These are phyloP conservation scores for Oxystoma pomonae DNA, from an alignment of 2,888 invertebrate genomes.

Conservation along the genomic window DNA sequence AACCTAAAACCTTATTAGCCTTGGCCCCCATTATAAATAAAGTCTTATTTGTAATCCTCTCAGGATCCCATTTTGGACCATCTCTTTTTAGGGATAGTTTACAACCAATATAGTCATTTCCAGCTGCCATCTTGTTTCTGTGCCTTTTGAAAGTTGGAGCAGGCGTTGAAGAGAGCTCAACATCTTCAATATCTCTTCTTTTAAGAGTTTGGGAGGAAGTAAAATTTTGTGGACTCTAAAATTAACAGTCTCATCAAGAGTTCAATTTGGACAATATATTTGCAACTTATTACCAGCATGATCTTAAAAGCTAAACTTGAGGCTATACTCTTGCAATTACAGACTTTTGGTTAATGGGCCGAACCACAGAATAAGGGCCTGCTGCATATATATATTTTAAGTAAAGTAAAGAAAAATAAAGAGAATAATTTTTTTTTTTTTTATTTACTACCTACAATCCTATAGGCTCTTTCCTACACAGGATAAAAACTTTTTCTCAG, in stretches of 20 bases:
- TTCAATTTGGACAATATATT: too few relatives aligned
- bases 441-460: too few relatives aligned
- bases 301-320: too few relatives aligned
- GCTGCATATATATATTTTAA: too few relatives aligned
- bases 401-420: too few relatives aligned
- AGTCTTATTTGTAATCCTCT: slow-evolving; percentile 65
- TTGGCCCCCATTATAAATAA: slow-evolving; percentile 77
- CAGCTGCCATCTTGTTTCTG: slow-evolving; percentile 34
- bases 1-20: slow-evolving; percentile 61
- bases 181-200: slow-evolving; percentile 65
- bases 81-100: slow-evolving; percentile 51
- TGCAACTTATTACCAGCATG: too few relatives aligned
- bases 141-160: slow-evolving; percentile 38
- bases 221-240: slow-evolving; percentile 48
- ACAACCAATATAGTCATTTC: slow-evolving; percentile 46
- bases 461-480: too few relatives aligned
- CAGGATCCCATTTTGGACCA: slow-evolving; percentile 71
- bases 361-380: too few relatives aligned
- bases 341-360: too few relatives aligned
- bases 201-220: slow-evolving; percentile 47
- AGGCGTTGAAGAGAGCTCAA: slow-evolving; percentile 46
- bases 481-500: too few relatives aligned
- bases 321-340: neutral
- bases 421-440: too few relatives aligned
- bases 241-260: too few relatives aligned